Evolutionary conservation across 1,140 invertebrate species (phyloP), one percentile per base, ranked within the genome.

Genomic region (Sitodiplosis mosellana): DNA sequence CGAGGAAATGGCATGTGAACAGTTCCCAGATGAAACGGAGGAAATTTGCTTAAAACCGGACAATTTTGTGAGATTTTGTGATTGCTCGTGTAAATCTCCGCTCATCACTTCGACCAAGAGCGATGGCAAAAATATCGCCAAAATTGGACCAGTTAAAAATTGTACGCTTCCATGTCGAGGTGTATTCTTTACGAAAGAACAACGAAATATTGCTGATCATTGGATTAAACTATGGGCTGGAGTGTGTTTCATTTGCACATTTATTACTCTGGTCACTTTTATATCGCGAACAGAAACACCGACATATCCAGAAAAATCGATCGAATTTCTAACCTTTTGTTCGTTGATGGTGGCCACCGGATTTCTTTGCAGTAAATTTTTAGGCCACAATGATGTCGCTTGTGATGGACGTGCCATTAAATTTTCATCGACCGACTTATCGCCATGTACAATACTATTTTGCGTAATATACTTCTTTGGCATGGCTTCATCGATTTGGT

Each of bases 151-250:
- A 54, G 74, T 89, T 42, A 66, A 72, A 58, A 83, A 87, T 63
- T 96, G 92, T 74, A 87, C 81, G 48, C 77, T 87, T 55, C 87
- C 91, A 14, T 96, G 93, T 70, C 77, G 81, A 60, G 83, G 85
- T 42, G 80, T 81, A 18, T 92, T 90, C 73, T 87, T 91, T 70
- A 80, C 74, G 56, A 69, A 75, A 55, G 84, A 93, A 59, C 87
- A 95, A 71, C 79, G 80, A 63, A 81, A 82, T 48, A 93, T 93
- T 74, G 85, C 88, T 51, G 76, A 78, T 54, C 78, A 90, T 49
- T 97, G 93, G 92, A 84, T 98, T 56, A 85, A 87, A 22, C 75
- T 93, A 20, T 96, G 92, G 90, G 90, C 89, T 56, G 81, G 86
- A 53, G 77, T 97, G 5, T 98, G 93, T 74, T 82, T 90, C 61